Conservation (phyloP, 2,797 vertebrate genomes). For the Clarias laeviceps region DNA sequence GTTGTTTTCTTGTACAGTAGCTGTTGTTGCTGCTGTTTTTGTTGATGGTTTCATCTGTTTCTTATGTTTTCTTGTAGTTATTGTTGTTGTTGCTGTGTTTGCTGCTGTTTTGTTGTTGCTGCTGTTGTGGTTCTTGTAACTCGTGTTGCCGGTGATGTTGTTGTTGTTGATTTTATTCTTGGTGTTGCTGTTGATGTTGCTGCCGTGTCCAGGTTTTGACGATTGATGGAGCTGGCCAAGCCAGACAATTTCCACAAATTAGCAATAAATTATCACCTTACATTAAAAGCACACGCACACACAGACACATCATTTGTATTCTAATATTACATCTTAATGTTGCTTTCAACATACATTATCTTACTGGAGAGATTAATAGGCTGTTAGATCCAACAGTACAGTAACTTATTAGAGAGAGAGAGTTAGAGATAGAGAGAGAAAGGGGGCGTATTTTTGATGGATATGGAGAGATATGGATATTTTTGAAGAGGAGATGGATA, state of each 20-base stretch:
- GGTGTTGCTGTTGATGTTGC: not conserved
- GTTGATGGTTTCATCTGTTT: not conserved
- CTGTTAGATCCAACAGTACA: not conserved
- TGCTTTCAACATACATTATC: conserved; percentile 9
- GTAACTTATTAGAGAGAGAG: not conserved
- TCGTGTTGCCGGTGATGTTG: not conserved
- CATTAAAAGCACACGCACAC: not conserved
- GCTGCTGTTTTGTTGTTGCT: not conserved
- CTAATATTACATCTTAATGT: conserved; percentile 5
- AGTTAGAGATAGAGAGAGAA: conserved; percentile 6
- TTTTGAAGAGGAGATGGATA: conserved; percentile 29
- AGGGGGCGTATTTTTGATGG: conserved; percentile 14
- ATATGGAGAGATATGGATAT: too few relatives aligned
- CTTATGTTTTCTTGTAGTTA: not conserved
- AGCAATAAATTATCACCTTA: not conserved
- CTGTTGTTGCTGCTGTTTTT: not conserved
- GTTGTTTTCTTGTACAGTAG: too few relatives aligned
- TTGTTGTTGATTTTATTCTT: not conserved
- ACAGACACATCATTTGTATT: not conserved
- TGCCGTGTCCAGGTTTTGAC: not conserved
- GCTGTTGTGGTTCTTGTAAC: not conserved
- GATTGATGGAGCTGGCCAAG: not conserved
- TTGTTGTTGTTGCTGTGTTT: not conserved
- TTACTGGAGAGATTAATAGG: conserved; percentile 12
- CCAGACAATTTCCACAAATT: not conserved